Conservation (phyloP, 2,113 vertebrate genomes). For the Thomomys bottae region DNA sequence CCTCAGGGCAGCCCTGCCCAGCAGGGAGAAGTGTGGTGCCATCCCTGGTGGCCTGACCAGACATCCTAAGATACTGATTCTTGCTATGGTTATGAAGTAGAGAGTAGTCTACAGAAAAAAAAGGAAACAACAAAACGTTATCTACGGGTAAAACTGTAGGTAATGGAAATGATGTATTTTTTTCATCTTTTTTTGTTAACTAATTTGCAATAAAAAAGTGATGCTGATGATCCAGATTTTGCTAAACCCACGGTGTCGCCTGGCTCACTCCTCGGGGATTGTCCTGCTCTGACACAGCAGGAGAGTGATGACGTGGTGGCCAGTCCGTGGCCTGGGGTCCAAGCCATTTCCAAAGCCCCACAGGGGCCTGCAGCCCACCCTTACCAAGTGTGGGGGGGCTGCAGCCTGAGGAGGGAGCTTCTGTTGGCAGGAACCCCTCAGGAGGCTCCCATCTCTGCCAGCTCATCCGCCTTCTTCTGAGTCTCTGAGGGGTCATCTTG, state of each 20-base stretch:
- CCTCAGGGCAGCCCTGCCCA: conserved; percentile 41
- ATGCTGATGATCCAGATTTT: conserved; percentile 84
- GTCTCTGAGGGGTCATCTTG: background rate
- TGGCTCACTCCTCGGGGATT: background rate
- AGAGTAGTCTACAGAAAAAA: conserved; percentile 87
- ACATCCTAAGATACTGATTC: conserved; percentile 81
- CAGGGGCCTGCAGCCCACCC: background rate
- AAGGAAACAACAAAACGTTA: conserved; percentile 84
- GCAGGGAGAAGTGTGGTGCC: conserved; percentile 63
- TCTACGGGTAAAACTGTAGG: conserved; percentile 89
- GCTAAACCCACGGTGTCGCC: conserved; percentile 65
- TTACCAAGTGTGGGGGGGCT: no score
- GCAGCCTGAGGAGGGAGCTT: rapidly evolving
- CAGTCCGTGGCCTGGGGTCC: no score
- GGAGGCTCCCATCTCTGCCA: background rate
- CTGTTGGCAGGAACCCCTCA: background rate
- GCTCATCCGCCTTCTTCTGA: background rate
- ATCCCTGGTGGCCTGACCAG: conserved; percentile 79
- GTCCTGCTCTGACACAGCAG: rapidly evolving
- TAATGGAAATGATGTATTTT: conserved; percentile 88
- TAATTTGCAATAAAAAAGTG: conserved; percentile 95
- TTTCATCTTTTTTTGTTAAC: conserved; percentile 84
- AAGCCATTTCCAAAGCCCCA: rapidly evolving
- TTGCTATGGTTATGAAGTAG: conserved; percentile 88
- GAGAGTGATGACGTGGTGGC: rapidly evolving